A percentile compares a stretch with the other conserved stretches of the same genome.
Conservation (phyloP, 2,797 vertebrate genomes). For the Sebastes melanostomus region DNA sequence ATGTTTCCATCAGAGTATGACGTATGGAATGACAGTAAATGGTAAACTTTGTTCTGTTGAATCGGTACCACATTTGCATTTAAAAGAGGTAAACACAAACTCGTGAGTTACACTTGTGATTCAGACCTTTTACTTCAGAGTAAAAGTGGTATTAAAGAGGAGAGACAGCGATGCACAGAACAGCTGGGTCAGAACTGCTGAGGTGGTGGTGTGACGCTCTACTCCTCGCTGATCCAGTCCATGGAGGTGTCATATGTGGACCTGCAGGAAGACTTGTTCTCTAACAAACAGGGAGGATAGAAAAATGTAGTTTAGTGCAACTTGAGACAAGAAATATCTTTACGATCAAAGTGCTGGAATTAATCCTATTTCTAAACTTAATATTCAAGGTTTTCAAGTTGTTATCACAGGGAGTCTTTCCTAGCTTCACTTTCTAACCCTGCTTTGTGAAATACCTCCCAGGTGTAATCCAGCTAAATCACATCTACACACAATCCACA, state of each 20-base stretch:
- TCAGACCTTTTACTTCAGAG: conserved; percentile 1
- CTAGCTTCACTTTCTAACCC: not conserved
- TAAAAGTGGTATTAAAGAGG: not conserved
- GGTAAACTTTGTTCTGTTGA: not conserved
- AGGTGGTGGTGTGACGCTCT: conserved; percentile 36
- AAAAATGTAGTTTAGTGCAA: not conserved
- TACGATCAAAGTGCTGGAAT: not conserved
- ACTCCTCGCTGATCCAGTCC: conserved; percentile 93
- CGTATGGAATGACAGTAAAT: not conserved
- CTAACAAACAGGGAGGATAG: conserved; percentile 40
- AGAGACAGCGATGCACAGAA: not conserved
- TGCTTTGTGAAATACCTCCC: not conserved
- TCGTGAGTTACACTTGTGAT: not conserved
- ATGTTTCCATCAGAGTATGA: not conserved
- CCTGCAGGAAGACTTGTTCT: conserved; percentile 34
- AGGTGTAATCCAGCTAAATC: conserved; percentile 9
- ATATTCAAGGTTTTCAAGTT: not conserved
- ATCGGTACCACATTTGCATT: not conserved
- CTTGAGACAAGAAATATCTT: not conserved
- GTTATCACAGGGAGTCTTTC: not conserved
- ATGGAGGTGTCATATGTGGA: conserved; percentile 81
- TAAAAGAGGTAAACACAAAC: conserved; percentile 10
- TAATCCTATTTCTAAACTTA: not conserved
- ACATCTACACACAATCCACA: not conserved
- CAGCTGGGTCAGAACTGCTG: not conserved